These are phyloP conservation scores for Anolis carolinensis DNA, from an alignment of 2,113 vertebrate genomes.

Conservation along the genomic window DNA sequence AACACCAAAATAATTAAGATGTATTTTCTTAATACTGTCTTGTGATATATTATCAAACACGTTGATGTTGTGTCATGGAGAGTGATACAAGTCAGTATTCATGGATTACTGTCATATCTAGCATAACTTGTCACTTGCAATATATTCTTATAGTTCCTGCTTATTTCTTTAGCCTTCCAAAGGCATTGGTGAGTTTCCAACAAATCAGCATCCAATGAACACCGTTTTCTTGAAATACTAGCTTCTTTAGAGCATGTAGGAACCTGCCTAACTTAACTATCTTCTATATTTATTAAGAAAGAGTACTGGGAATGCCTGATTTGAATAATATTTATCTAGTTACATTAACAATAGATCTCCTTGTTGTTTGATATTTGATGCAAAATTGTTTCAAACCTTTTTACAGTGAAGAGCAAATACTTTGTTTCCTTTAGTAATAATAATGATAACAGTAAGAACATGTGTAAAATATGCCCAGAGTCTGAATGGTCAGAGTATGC, in stretches of 20 bases:
- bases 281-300: conserved; percentile 41
- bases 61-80: conserved; percentile 5
- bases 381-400: conserved; percentile 59
- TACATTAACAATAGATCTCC: conserved; percentile 67
- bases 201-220: conserved; percentile 23
- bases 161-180: conserved; percentile 30
- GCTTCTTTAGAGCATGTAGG: conserved; percentile 24
- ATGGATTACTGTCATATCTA: not conserved
- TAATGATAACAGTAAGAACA: conserved; percentile 14
- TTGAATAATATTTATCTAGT: conserved; percentile 69
- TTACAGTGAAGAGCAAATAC: conserved; percentile 54
- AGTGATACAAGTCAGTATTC: not conserved
- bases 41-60: not conserved
- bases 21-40: not conserved
- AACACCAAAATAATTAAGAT: not conserved
- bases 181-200: conserved; percentile 6
- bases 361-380: conserved; percentile 39
- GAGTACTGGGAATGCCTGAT: conserved; percentile 53
- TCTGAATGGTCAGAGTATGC: conserved; percentile 20
- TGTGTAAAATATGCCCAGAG: conserved; percentile 26
- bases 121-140: not conserved
- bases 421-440: conserved; percentile 38
- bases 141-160: not conserved
- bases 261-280: not conserved
- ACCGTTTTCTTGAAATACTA: conserved; percentile 6